Percentiles rank a stretch among this genome's conserved stretches.
phyloP scores from a whole-genome alignment of 2,888 invertebrate species.

The Netelia fuscicornis region DNA sequence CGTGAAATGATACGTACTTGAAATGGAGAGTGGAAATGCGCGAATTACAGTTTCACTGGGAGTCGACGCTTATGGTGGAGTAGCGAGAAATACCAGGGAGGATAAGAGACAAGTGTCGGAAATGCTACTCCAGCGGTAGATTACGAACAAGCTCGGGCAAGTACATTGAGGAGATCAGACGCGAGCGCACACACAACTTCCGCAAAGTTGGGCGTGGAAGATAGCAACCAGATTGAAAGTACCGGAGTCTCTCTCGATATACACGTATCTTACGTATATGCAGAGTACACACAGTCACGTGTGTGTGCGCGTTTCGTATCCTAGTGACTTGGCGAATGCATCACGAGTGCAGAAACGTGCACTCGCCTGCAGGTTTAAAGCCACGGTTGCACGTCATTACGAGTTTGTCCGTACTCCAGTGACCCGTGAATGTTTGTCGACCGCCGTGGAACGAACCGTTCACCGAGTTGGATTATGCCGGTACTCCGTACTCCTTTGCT shows the following conservation, averaged over 20 bases:
- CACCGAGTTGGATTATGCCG: conserved; percentile 73
- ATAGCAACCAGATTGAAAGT: conserved; percentile 19
- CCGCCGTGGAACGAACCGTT: conserved; percentile 73
- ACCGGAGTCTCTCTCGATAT: conserved; percentile 15
- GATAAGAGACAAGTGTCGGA: conserved; percentile 41
- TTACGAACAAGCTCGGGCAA: conserved; percentile 32
- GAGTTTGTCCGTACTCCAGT: conserved; percentile 79
- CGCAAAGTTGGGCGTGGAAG: conserved; percentile 59
- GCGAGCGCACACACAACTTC: conserved; percentile 36
- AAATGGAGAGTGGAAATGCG: neutral
- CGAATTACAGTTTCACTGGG: neutral
- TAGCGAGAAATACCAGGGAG: neutral
- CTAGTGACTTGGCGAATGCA: conserved; percentile 63
- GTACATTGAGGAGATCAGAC: conserved; percentile 15
- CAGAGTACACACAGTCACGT: neutral
- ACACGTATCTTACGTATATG: neutral
- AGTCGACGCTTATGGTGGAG: neutral
- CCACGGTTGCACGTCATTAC: conserved; percentile 74
- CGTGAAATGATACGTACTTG: conserved; percentile 2
- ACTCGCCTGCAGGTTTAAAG: conserved; percentile 66
- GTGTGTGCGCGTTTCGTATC: neutral
- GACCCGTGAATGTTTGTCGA: conserved; percentile 83
- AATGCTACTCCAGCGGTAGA: conserved; percentile 10
- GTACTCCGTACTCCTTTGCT: conserved; percentile 33
- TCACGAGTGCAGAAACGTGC: conserved; percentile 74